Evolutionary conservation across 2,888 invertebrate genomes (phyloP).

Genomic region (Corythucha ciliata): DNA sequence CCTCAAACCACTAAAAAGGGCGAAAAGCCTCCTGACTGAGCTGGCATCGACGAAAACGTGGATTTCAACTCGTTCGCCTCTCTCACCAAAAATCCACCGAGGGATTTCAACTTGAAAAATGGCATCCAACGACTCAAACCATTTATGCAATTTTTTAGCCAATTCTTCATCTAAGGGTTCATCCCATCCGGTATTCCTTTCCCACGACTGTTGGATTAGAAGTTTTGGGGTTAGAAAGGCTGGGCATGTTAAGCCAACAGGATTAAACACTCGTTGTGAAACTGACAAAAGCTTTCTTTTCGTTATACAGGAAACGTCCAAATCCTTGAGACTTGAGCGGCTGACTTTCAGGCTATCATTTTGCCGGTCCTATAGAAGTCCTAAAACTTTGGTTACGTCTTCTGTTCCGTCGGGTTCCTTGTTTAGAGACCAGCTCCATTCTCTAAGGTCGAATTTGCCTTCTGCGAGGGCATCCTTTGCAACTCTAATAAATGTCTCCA

Average conservation of each 20-base stretch:
- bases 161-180: constrained; percentile 8
- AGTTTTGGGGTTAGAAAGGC: constrained; percentile 31
- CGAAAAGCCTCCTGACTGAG: no score
- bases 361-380: constrained; percentile 8
- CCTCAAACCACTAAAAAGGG: no score
- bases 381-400: constrained; percentile 9
- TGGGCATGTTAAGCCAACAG: constrained; percentile 33
- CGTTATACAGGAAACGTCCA: background rate
- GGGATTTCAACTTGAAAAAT: constrained; percentile 1
- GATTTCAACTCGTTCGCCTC: constrained; percentile 8
- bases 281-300: constrained; percentile 18
- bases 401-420: background rate
- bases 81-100: background rate
- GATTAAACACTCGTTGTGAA: constrained; percentile 33
- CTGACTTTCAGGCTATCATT: background rate
- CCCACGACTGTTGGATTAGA: constrained; percentile 31
- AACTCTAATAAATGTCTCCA: constrained; percentile 1
- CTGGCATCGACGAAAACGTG: no score
- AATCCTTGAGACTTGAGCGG: background rate
- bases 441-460: constrained; percentile 14
- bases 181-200: no score
- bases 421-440: constrained; percentile 7
- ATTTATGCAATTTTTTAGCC: no score
- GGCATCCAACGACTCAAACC: no score
- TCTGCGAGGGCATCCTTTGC: constrained; percentile 4